Evolutionary conservation across 2,888 invertebrate genomes (phyloP).

Genomic region (Mythimna lalbum): DNA sequence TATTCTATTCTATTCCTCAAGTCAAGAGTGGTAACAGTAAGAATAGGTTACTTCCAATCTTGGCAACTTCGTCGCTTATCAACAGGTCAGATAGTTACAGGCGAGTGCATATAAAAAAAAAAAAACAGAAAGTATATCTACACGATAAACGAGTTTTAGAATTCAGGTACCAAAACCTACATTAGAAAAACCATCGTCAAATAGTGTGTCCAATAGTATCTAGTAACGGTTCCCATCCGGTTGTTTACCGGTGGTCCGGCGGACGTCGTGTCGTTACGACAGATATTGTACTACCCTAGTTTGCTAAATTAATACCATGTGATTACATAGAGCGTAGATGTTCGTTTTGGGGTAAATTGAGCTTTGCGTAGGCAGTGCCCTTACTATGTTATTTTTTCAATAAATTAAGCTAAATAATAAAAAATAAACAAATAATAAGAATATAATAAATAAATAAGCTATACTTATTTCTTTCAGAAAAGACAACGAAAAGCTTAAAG

Average conservation of each 20-base stretch:
- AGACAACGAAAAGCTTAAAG: no score
- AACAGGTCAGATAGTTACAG: no score
- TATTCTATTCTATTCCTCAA: no score
- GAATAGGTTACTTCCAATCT: no score
- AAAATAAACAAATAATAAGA: no score
- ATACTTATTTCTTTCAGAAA: no score
- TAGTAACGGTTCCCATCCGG: conserved; percentile 48
- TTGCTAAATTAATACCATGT: conserved; percentile 55
- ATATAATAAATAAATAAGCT: no score
- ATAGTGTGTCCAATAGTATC: conserved; percentile 35
- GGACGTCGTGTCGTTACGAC: conserved; percentile 39
- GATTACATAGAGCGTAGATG: conserved; percentile 26
- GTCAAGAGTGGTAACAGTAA: no score
- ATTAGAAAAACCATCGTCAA: conserved; percentile 24
- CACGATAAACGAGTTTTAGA: background rate
- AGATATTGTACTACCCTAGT: conserved; percentile 56
- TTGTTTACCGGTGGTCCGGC: conserved; percentile 51
- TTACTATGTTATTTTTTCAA: background rate
- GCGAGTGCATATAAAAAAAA: no score
- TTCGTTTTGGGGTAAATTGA: conserved; percentile 17
- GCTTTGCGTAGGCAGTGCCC: background rate
- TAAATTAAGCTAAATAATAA: no score
- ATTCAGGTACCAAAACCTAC: background rate
- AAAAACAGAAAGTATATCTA: no score
- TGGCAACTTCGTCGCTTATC: no score